Evolutionary conservation across 1,140 invertebrate species (phyloP).

Genomic region (Teleopsis dalmanni): DNA sequence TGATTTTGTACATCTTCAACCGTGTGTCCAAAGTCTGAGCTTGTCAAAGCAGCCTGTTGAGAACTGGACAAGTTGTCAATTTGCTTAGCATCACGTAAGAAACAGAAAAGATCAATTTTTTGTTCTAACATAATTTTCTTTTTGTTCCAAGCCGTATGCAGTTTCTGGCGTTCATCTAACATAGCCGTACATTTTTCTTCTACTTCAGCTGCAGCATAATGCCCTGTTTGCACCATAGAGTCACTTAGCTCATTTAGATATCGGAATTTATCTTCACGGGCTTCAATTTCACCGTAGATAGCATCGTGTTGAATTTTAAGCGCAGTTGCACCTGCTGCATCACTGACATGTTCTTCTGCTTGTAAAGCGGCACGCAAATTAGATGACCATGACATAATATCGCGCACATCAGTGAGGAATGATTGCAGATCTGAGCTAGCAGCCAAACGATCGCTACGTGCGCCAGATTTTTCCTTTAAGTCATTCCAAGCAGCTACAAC

Average conservation of each 20-base stretch:
- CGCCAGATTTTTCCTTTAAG: constrained; percentile 72
- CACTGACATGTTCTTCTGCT: constrained; percentile 74
- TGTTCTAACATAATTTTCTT: constrained; percentile 89
- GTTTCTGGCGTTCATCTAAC: constrained; percentile 66
- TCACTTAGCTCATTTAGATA: constrained; percentile 71
- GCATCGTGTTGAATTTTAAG: constrained; percentile 86
- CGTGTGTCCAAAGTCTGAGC: constrained; percentile 52
- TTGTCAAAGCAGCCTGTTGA: constrained; percentile 71
- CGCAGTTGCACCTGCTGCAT: constrained; percentile 78
- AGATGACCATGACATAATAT: constrained; percentile 82
- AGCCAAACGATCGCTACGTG: constrained; percentile 71
- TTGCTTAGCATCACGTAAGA: constrained; percentile 90
- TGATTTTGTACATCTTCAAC: constrained; percentile 81
- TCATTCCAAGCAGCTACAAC: constrained; percentile 83
- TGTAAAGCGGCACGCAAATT: constrained; percentile 71
- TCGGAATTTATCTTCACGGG: constrained; percentile 79
- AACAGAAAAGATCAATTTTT: constrained; percentile 88
- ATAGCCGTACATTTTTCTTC: constrained; percentile 70
- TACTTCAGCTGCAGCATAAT: constrained; percentile 74
- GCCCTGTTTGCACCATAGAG: constrained; percentile 76
- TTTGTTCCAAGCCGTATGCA: constrained; percentile 80
- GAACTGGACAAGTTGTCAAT: constrained; percentile 80
- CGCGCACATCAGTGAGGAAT: constrained; percentile 74
- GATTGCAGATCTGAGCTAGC: constrained; percentile 84
- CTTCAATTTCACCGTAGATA: constrained; percentile 89